Conservation (phyloP, 2,113 vertebrate species). For the Odocoileus hemionus region DNA sequence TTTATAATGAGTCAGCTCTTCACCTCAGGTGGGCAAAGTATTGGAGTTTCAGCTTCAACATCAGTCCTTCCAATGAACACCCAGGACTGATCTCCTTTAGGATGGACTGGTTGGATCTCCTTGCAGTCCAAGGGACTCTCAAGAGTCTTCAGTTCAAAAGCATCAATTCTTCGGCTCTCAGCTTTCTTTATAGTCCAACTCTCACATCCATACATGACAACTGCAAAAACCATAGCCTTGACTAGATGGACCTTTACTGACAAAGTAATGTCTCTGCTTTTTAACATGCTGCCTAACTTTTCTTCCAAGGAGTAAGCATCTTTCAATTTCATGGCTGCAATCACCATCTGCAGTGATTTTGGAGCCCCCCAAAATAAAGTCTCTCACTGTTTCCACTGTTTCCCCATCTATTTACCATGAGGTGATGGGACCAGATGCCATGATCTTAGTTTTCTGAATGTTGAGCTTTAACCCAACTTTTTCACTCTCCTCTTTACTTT, state of each 20-base stretch:
- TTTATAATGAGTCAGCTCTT: background rate
- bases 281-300: background rate
- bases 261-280: background rate
- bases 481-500: too few relatives aligned
- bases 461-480: too few relatives aligned
- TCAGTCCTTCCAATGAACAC: background rate
- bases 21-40: background rate
- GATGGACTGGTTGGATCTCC: too few relatives aligned
- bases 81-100: background rate
- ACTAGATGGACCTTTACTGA: background rate
- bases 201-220: background rate
- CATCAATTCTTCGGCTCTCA: background rate
- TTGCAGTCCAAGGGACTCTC: background rate
- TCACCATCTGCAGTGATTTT: background rate
- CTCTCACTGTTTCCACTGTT: too few relatives aligned
- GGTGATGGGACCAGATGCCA: too few relatives aligned
- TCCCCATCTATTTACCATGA: too few relatives aligned
- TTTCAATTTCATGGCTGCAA: background rate
- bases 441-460: too few relatives aligned
- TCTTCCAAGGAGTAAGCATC: background rate
- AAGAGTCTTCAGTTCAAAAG: background rate
- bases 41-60: background rate
- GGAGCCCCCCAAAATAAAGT: background rate
- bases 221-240: background rate
- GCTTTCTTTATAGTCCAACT: background rate